Evolutionary conservation across 1,140 invertebrate species (phyloP).

Genomic region (Aphelenchoides fujianensis): DNA sequence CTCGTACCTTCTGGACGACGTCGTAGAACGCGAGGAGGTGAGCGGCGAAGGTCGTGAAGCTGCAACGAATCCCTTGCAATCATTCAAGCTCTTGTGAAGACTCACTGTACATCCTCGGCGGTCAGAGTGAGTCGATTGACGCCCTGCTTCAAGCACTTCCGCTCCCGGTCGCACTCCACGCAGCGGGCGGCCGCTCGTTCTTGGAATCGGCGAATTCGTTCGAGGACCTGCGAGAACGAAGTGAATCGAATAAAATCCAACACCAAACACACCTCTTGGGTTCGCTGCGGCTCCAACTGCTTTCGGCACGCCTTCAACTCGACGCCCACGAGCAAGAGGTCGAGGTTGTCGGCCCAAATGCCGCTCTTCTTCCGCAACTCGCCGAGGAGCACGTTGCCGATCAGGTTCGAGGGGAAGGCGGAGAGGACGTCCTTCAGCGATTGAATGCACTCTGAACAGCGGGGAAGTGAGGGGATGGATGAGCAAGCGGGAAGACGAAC

Average conservation of each 20-base stretch:
- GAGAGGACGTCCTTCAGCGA: background rate
- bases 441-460: background rate
- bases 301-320: too few species aligned
- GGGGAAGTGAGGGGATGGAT: background rate
- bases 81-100: too few species aligned
- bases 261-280: background rate
- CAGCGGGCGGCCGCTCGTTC: background rate
- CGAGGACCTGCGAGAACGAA: background rate
- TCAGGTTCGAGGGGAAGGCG: background rate
- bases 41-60: too few species aligned
- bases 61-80: too few species aligned
- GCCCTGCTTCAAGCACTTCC: background rate
- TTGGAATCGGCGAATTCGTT: background rate
- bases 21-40: too few species aligned
- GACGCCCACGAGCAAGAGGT: too few species aligned
- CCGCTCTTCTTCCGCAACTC: background rate
- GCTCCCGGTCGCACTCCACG: background rate
- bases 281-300: background rate
- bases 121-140: background rate
- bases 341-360: too few species aligned
- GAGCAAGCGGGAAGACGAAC: background rate
- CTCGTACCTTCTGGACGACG: too few species aligned
- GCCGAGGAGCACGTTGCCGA: background rate
- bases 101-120: background rate
- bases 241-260: background rate